Percentiles rank a stretch among this genome's conserved stretches.
Conservation (phyloP, 2,888 invertebrate genomes). For the Callyntrura guangdongensis region DNA sequence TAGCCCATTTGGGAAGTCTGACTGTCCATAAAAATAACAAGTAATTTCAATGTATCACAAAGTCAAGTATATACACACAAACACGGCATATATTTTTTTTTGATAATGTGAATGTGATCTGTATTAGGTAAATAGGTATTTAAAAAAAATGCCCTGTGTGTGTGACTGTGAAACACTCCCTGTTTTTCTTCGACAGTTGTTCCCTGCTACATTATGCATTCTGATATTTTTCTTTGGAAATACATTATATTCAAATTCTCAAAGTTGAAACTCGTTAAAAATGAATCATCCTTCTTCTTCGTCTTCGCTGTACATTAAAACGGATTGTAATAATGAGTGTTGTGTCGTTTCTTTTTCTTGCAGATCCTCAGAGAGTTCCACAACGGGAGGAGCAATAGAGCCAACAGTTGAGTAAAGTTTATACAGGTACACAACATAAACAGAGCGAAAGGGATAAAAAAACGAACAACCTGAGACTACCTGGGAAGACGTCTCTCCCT, state of each 20-base stretch:
- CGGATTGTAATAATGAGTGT: no score
- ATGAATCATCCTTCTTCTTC: slow-evolving; percentile 14
- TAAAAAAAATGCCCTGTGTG: background rate
- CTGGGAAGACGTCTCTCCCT: slow-evolving; percentile 30
- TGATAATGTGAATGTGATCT: background rate
- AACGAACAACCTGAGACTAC: background rate
- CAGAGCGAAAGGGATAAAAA: background rate
- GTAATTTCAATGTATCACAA: background rate
- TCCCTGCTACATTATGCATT: no score
- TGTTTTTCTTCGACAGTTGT: background rate
- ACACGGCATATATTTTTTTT: background rate
- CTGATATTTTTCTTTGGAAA: background rate
- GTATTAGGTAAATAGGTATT: background rate
- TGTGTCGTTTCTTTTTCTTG: background rate
- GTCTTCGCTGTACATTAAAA: background rate
- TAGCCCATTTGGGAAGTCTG: slow-evolving; percentile 14
- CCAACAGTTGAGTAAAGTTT: background rate
- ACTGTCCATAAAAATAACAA: slow-evolving; percentile 23
- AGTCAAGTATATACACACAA: background rate
- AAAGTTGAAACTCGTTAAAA: slow-evolving; percentile 38
- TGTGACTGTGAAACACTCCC: slow-evolving; percentile 30
- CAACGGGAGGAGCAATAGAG: background rate
- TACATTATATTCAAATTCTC: slow-evolving; percentile 15
- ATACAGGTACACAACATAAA: background rate
- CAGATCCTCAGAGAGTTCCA: slow-evolving; percentile 12